Evolutionary conservation across 2,797 vertebrate genomes (phyloP).

Genomic region (Argyrosomus regius): DNA sequence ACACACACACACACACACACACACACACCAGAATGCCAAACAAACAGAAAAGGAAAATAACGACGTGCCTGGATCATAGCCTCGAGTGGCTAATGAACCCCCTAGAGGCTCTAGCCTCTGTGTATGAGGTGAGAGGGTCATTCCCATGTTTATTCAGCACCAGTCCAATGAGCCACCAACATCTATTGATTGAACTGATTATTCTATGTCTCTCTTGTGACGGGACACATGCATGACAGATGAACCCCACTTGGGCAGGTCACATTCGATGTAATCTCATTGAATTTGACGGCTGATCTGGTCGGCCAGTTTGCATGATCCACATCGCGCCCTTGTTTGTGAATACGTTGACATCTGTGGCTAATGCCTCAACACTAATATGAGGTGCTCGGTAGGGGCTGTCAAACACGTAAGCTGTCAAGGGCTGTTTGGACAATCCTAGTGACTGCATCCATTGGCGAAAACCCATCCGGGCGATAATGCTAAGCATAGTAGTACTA

Average conservation of each 20-base stretch:
- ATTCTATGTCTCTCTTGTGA: slow-evolving; percentile 83
- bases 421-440: slow-evolving; percentile 61
- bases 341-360: slow-evolving; percentile 69
- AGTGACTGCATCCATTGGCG: slow-evolving; percentile 53
- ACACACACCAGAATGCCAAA: slow-evolving; percentile 50
- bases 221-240: slow-evolving; percentile 82
- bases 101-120: slow-evolving; percentile 73
- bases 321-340: slow-evolving; percentile 69
- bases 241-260: slow-evolving; percentile 80
- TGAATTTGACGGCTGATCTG: slow-evolving; percentile 76
- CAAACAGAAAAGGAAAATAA: slow-evolving; percentile 79
- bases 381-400: slow-evolving; percentile 67
- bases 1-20: slow-evolving; percentile 37
- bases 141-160: slow-evolving; percentile 87
- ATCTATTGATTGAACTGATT: slow-evolving; percentile 87
- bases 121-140: slow-evolving; percentile 83
- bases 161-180: slow-evolving; percentile 72
- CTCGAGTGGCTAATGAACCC: slow-evolving; percentile 82
- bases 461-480: slow-evolving; percentile 15
- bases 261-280: slow-evolving; percentile 77
- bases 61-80: slow-evolving; percentile 71
- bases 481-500: slow-evolving; percentile 7
- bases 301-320: slow-evolving; percentile 73
- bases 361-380: slow-evolving; percentile 74
- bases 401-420: slow-evolving; percentile 72